A percentile compares a stretch with the other conserved stretches of the same genome.
Evolutionary conservation across 1,140 invertebrate species (phyloP).

Genomic region (Aleiodes sp.): DNA sequence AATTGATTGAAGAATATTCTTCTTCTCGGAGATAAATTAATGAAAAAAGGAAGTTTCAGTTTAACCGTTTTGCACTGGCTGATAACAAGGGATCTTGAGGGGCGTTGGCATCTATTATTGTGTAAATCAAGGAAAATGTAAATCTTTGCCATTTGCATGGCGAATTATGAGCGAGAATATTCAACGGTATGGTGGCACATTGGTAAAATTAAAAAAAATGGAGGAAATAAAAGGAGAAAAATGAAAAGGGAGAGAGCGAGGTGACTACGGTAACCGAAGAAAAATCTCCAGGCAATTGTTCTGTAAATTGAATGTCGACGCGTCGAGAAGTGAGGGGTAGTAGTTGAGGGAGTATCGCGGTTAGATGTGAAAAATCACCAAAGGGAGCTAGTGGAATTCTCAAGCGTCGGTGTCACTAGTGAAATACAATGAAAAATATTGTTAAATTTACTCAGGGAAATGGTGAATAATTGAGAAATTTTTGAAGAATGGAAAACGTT

Average conservation of each 20-base stretch:
- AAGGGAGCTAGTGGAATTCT: background rate
- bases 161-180: constrained; percentile 43
- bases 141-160: constrained; percentile 53
- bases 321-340: background rate
- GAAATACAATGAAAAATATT: background rate
- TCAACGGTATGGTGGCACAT: constrained; percentile 34
- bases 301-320: constrained; percentile 22
- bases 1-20: no score
- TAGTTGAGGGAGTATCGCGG: background rate
- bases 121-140: constrained; percentile 53
- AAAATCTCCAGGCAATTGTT: constrained; percentile 18
- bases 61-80: no score
- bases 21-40: no score
- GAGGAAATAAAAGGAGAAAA: background rate
- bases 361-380: background rate
- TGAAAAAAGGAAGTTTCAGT: no score
- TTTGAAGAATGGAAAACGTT: no score
- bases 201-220: background rate
- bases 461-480: no score
- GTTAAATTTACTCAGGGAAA: background rate
- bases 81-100: constrained; percentile 32
- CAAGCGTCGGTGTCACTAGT: background rate
- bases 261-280: background rate
- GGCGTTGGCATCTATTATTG: constrained; percentile 44
- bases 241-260: background rate